Evolutionary conservation across 1,140 invertebrate genomes (phyloP).

Genomic region (Rhizoglyphus robini): DNA sequence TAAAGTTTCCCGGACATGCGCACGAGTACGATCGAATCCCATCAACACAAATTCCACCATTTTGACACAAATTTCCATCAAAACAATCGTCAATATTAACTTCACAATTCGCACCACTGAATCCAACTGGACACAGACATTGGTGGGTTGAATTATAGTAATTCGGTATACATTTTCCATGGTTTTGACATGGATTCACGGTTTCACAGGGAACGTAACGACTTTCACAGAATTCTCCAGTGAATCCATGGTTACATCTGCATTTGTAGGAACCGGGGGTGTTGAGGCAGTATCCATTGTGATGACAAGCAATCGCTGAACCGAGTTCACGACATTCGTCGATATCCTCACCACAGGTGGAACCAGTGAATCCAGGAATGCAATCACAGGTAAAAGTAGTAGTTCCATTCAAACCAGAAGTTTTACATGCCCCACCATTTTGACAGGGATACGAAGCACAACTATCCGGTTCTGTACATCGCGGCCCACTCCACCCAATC

Average conservation of each 20-base stretch:
- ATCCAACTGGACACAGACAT: slow-evolving; percentile 47
- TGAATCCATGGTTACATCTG: slow-evolving; percentile 92
- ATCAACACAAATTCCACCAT: slow-evolving; percentile 70
- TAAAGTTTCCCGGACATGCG: slow-evolving; percentile 73
- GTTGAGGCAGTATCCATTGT: slow-evolving; percentile 86
- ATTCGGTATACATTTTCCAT: slow-evolving; percentile 89
- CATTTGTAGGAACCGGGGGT: slow-evolving; percentile 75
- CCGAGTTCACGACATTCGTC: slow-evolving; percentile 53
- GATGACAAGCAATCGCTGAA: slow-evolving; percentile 50
- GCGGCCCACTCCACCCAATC: slow-evolving; percentile 64
- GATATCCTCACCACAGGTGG: slow-evolving; percentile 46
- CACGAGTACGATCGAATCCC: slow-evolving; percentile 69
- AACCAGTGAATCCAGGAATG: slow-evolving; percentile 58
- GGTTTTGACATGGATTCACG: slow-evolving; percentile 83
- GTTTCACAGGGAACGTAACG: slow-evolving; percentile 88
- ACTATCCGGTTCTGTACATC: slow-evolving; percentile 71
- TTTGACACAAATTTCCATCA: slow-evolving; percentile 67
- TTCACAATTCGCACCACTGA: slow-evolving; percentile 67
- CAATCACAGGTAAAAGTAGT: slow-evolving; percentile 89
- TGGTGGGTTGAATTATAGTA: slow-evolving; percentile 80
- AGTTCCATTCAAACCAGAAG: slow-evolving; percentile 83
- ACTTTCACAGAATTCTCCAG: slow-evolving; percentile 69
- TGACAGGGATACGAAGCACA: slow-evolving; percentile 90
- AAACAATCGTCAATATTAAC: slow-evolving; percentile 82
- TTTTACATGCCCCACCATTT: slow-evolving; percentile 79